Base-by-base conservation (phyloP, 2,888 invertebrate genomes). In the Silvanus unidentatus region DNA sequence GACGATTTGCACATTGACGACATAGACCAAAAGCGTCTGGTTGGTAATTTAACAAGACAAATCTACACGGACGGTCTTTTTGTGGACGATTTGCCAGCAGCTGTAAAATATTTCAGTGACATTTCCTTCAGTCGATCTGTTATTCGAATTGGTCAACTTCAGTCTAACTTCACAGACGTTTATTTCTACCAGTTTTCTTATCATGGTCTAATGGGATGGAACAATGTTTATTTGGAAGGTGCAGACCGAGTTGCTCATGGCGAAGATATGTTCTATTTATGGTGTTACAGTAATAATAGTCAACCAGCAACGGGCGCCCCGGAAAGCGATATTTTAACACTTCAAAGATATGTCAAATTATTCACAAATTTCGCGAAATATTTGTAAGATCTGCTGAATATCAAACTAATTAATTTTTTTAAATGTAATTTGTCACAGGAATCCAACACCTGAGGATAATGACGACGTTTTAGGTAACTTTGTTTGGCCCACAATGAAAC, bases 331-430 rank as follows among this genome's bases (percentile, higher is more conserved):
- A 32, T 15, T 10, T 3, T 34, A 9, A 44, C 39, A 13, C 40
- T 32, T 13, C 15, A 39, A 4, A 13, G 49, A 2, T 13, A 46
- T 22, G 28, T 39, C 6, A 30, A 12, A 22, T 13, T 49, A 16
- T 49, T 82, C 80, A 75, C 79, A 0, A 80, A 81, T 55, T 83
- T 83, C 62, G 81, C 81, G 0, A 77, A 75, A 58, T 65, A 63
- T 54, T 75, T 77, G 70, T 77, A 59, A 65, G 69, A 11, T 39
- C n/a, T n/a, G n/a, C n/a, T n/a, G n/a, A n/a, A n/a, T 32, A 12
- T 32, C n/a, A 3, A 32, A 8, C n/a, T 32, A 32, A 12, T 32
- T 32, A 32, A 37, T 37, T 37, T 37, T 15, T 35, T 35, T 9
- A 35, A 15, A 37, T 37, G 13, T 16, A 15, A 15, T 42, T 36